Conservation (phyloP, 2,113 vertebrate genomes). For the Psephotus haematonotus region DNA sequence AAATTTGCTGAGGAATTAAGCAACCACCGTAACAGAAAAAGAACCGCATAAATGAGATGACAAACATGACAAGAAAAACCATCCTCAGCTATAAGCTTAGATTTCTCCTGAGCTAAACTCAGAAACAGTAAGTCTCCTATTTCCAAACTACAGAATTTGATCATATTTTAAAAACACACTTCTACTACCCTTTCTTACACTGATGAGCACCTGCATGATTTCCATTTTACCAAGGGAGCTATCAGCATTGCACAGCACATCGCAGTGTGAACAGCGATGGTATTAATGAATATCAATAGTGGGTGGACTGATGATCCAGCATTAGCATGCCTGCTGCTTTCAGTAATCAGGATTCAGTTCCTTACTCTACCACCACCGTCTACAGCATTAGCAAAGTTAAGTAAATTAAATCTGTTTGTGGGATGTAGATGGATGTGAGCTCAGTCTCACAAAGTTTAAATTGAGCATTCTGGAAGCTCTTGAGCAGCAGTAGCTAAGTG, state of each 20-base stretch:
- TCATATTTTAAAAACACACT: background rate
- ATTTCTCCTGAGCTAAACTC: background rate
- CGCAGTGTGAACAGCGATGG: background rate
- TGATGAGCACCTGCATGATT: background rate
- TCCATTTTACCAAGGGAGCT: background rate
- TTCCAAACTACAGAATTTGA: background rate
- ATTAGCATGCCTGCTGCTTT: background rate
- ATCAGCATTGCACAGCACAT: background rate
- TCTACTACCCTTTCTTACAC: background rate
- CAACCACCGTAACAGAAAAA: background rate
- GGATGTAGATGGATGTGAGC: background rate
- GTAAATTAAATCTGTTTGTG: background rate
- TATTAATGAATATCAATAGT: background rate
- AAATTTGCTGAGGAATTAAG: background rate
- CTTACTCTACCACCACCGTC: background rate
- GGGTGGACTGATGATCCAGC: background rate
- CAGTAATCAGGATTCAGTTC: background rate
- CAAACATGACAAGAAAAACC: background rate
- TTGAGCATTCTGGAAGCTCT: background rate
- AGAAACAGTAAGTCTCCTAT: background rate
- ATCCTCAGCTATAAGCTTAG: background rate
- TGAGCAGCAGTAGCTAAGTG: background rate
- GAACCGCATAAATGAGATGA: background rate
- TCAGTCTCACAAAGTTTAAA: background rate
- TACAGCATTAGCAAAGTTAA: background rate